Conservation (phyloP, 2,888 invertebrate species). For the Eremobia ochroleuca region DNA sequence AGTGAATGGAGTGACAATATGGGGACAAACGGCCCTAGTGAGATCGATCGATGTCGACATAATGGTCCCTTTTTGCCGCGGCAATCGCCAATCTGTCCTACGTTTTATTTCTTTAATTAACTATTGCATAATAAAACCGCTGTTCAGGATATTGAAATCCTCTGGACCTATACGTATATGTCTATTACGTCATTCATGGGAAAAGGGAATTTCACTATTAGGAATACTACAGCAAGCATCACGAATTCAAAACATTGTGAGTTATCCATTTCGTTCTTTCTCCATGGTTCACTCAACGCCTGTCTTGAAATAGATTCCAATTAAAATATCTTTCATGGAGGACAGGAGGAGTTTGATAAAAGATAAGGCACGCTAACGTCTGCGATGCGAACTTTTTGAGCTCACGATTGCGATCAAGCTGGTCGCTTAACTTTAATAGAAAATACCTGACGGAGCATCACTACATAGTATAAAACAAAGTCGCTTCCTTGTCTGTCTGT, state of each 20-base stretch:
- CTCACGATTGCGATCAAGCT: constrained; percentile 49
- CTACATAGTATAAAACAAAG: too few relatives aligned
- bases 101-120: not conserved
- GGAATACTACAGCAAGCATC: not conserved
- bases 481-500: too few relatives aligned
- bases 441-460: constrained; percentile 55
- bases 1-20: constrained; percentile 24
- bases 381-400: constrained; percentile 58
- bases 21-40: not conserved
- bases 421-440: constrained; percentile 53
- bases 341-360: constrained; percentile 63
- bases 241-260: not conserved
- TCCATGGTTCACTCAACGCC: constrained; percentile 21
- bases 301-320: constrained; percentile 65
- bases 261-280: constrained; percentile 29
- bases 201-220: not conserved
- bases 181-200: not conserved
- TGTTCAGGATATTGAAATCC: not conserved
- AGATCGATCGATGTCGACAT: not conserved
- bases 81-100: not conserved
- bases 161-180: not conserved
- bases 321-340: constrained; percentile 65
- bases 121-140: not conserved
- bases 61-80: not conserved
- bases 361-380: constrained; percentile 65